Conservation (phyloP, 2,888 invertebrate genomes). For the Leptinotarsa rubiginosa region DNA sequence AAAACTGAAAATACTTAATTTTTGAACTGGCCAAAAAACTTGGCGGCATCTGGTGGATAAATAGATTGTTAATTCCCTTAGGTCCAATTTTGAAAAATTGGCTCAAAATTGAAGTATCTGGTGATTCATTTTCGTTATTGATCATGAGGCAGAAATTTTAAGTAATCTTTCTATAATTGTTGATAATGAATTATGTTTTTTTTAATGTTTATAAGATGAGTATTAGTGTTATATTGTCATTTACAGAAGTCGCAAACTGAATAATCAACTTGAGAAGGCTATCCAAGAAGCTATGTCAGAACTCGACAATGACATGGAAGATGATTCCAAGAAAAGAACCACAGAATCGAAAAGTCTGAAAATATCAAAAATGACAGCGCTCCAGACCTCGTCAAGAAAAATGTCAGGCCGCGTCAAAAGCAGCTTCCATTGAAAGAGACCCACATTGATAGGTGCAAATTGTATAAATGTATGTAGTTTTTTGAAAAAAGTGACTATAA, state of each 20-base stretch:
- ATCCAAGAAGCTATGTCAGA: constrained; percentile 94
- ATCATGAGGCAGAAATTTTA: no score
- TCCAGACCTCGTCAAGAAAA: constrained; percentile 49
- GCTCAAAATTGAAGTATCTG: no score
- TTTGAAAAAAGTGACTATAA: neutral
- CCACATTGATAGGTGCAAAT: constrained; percentile 59
- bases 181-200: no score
- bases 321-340: constrained; percentile 52
- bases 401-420: constrained; percentile 69
- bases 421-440: constrained; percentile 62
- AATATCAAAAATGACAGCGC: constrained; percentile 45
- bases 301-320: constrained; percentile 73
- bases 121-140: no score
- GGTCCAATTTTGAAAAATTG: no score
- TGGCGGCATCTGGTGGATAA: no score
- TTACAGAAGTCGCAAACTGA: constrained; percentile 91
- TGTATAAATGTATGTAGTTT: constrained; percentile 42
- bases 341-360: constrained; percentile 38
- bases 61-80: no score
- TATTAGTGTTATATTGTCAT: constrained; percentile 2
- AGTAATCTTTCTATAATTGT: no score
- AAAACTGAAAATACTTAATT: no score
- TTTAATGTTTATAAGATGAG: no score
- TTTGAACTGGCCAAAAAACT: no score
- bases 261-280: constrained; percentile 88